These are phyloP conservation scores for Euura saliciscinereae DNA, from an alignment of 1,140 invertebrate genomes.

Conservation along the genomic window DNA sequence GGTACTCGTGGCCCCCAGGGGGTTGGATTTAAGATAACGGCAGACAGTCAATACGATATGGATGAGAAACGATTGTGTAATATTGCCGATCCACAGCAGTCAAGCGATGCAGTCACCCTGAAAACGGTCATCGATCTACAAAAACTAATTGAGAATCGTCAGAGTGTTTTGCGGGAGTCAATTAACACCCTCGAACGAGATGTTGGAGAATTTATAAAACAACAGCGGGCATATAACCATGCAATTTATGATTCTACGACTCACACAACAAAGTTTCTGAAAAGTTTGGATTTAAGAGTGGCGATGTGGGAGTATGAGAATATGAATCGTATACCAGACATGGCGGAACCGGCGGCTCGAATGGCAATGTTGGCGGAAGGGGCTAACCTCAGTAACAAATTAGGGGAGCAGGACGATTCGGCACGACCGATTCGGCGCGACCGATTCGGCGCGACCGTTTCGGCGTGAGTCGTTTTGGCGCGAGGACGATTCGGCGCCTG, in stretches of 20 bases:
- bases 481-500: no score
- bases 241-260: no score
- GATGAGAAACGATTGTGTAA: slow-evolving; percentile 20
- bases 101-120: neutral
- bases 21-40: slow-evolving; percentile 19
- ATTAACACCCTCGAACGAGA: neutral
- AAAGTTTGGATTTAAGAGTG: no score
- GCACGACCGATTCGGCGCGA: no score
- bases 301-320: neutral
- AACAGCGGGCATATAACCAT: neutral
- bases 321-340: neutral
- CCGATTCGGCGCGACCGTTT: no score
- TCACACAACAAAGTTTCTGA: no score
- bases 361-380: neutral
- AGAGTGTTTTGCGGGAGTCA: neutral
- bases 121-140: neutral
- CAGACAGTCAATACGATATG: slow-evolving; percentile 21
- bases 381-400: no score
- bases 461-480: no score
- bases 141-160: neutral
- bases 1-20: slow-evolving; percentile 17
- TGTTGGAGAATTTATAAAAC: neutral
- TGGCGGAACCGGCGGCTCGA: neutral
- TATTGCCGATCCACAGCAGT: slow-evolving; percentile 5
- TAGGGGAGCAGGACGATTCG: no score